These are phyloP conservation scores for Lynx canadensis DNA, from an alignment of 2,113 vertebrate species.

Conservation along the genomic window DNA sequence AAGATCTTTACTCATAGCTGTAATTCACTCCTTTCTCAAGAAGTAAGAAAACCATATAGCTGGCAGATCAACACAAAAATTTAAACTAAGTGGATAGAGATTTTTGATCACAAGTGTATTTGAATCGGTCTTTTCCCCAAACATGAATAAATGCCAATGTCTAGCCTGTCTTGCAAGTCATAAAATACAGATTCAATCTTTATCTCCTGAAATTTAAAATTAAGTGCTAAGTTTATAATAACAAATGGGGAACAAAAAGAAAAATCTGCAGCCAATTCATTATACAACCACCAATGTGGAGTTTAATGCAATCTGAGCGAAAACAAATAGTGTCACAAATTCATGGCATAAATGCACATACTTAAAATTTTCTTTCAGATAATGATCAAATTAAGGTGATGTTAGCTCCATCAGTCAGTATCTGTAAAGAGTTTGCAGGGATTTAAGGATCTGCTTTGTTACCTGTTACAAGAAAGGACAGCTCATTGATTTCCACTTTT, in stretches of 20 bases:
- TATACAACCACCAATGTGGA: background rate
- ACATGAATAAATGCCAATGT: background rate
- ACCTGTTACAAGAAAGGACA: background rate
- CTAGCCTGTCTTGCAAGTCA: background rate
- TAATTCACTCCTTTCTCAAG: background rate
- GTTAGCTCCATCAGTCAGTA: background rate
- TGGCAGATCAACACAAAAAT: background rate
- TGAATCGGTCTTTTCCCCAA: background rate
- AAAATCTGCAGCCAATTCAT: background rate
- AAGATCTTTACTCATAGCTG: background rate
- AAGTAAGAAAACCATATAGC: background rate
- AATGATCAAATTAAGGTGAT: background rate
- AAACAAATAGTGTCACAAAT: constrained; percentile 3
- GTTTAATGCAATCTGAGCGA: background rate
- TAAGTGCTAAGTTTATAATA: background rate
- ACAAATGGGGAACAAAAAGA: background rate
- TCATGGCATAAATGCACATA: background rate
- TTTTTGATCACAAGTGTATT: background rate
- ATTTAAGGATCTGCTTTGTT: background rate
- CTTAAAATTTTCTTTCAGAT: background rate
- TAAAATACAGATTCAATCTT: background rate
- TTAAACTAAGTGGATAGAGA: background rate
- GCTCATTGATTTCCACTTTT: background rate
- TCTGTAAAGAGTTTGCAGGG: background rate
- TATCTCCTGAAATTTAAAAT: constrained; percentile 1